Percentiles rank a stretch among this genome's conserved stretches.
phyloP scores from a whole-genome alignment of 2,888 invertebrate genomes.

The Eupeodes latifasciatus region DNA sequence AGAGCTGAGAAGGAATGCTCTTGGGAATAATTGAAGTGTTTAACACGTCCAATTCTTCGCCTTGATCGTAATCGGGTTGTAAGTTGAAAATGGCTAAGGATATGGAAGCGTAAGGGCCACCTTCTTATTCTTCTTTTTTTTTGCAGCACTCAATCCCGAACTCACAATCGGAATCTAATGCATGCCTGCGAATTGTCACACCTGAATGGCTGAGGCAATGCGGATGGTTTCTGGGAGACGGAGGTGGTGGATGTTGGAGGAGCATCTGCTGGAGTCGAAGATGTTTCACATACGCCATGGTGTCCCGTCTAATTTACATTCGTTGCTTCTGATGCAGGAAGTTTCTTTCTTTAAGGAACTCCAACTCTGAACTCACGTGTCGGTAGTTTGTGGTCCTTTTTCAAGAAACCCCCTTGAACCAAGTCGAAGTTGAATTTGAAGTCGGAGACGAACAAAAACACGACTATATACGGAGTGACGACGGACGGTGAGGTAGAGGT shows the following conservation, averaged over 20 bases:
- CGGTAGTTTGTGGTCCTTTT: slow-evolving; percentile 10
- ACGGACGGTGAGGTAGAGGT: too few relatives aligned
- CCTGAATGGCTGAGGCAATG: slow-evolving; percentile 68
- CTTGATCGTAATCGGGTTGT: slow-evolving; percentile 73
- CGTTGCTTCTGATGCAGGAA: slow-evolving; percentile 52
- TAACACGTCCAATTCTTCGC: slow-evolving; percentile 73
- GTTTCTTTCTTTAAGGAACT: slow-evolving; percentile 61
- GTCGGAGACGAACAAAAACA: neutral
- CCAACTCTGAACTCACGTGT: slow-evolving; percentile 15
- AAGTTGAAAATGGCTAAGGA: slow-evolving; percentile 48
- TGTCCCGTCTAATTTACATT: slow-evolving; percentile 73
- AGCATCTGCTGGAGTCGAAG: slow-evolving; percentile 70
- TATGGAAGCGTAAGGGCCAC: slow-evolving; percentile 26
- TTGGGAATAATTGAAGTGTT: slow-evolving; percentile 76
- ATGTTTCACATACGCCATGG: slow-evolving; percentile 72
- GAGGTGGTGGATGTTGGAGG: slow-evolving; percentile 4
- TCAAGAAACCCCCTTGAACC: slow-evolving; percentile 1
- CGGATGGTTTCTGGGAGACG: slow-evolving; percentile 14
- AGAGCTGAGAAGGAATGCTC: slow-evolving; percentile 56
- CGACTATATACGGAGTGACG: neutral
- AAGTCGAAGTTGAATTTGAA: neutral
- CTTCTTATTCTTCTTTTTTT: neutral
- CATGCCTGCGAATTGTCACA: slow-evolving; percentile 73
- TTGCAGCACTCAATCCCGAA: slow-evolving; percentile 34
- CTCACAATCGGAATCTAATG: slow-evolving; percentile 74